Base-by-base conservation (phyloP, 2,113 vertebrate species). In the Montifringilla adamsi region DNA sequence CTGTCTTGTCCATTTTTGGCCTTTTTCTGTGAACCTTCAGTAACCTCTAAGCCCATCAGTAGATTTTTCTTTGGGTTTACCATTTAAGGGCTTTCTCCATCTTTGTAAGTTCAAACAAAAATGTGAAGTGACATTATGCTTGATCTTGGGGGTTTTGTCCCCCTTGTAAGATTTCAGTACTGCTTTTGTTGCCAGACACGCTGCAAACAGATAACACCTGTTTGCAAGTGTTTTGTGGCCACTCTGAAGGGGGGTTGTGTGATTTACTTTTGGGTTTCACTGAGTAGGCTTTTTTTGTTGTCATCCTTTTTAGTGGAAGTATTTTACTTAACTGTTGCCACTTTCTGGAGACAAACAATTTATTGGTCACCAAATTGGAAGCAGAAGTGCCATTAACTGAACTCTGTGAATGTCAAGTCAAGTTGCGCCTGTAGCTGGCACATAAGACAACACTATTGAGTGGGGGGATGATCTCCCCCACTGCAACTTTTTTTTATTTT, bases 381-480 rank as follows among this genome's bases (percentile, higher is more conserved):
- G 95, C 95, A 96, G 95, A 97, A 97, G 97, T 98, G 97, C 98
- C 97, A 96, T 96, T 97, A 97, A 95, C 95, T 92, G 95, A 97
- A 96, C 87, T 97, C 78, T 94, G 79, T 95, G 96, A 97, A 97
- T 94, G 79, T 97, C 84, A 85, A 87, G 67, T 72, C 62, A 73
- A 93, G 94, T 95, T 91, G 88, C 79, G 83, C 94, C 97, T 96
- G 91, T 72, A 88, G 93, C 78, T 94, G 88, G 95, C 77, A 79
- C 93, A 91, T 95, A 89, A 94, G 95, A 96, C 89, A 94, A 96
- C 94, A 46, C 87, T 92, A 50, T 74, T 52, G 80, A 74, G 44
- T 66, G 75, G 43, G 59, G 59, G 53, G 55, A 41, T 58, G 67
- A 80, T 80, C 67, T 87, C 72, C 93, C 69, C 60, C 13, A 9